Evolutionary conservation across 2,888 invertebrate genomes (phyloP).

Genomic region (Dusona sp.): DNA sequence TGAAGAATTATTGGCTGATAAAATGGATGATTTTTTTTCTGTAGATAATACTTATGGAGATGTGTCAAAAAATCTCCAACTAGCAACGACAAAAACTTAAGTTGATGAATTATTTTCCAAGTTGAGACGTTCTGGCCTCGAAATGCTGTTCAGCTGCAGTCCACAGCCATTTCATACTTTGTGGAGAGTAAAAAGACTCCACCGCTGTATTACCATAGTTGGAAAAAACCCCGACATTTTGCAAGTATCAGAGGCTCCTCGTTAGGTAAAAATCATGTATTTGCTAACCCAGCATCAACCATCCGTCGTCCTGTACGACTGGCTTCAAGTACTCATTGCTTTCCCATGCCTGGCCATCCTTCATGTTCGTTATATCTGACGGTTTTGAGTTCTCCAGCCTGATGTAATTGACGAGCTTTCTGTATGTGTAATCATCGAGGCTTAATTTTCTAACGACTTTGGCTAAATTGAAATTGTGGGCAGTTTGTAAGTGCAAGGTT

Average conservation of each 20-base stretch:
- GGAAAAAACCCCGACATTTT: not conserved
- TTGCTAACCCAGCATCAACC: slow-evolving; percentile 90
- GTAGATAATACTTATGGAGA: too few relatives aligned
- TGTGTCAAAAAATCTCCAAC: too few relatives aligned
- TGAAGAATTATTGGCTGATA: too few relatives aligned
- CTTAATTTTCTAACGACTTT: slow-evolving; percentile 89
- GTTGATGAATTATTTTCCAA: too few relatives aligned
- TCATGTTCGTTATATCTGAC: slow-evolving; percentile 85
- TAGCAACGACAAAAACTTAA: too few relatives aligned
- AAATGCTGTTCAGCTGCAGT: too few relatives aligned
- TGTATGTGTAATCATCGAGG: slow-evolving; percentile 93
- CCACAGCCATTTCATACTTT: too few relatives aligned
- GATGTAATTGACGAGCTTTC: slow-evolving; percentile 93
- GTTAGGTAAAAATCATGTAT: not conserved
- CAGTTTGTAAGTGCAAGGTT: slow-evolving; percentile 88
- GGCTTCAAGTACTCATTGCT: slow-evolving; percentile 93
- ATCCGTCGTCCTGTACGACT: slow-evolving; percentile 89
- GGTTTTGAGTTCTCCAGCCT: slow-evolving; percentile 88
- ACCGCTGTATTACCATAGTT: too few relatives aligned
- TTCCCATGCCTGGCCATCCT: slow-evolving; percentile 88
- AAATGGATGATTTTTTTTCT: too few relatives aligned
- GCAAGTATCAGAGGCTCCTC: not conserved
- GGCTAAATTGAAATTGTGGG: slow-evolving; percentile 89
- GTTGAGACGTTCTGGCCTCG: too few relatives aligned
- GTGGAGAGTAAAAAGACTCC: too few relatives aligned